Evolutionary conservation across 2,797 vertebrate genomes (phyloP).

Genomic region (Myotis planiceps): DNA sequence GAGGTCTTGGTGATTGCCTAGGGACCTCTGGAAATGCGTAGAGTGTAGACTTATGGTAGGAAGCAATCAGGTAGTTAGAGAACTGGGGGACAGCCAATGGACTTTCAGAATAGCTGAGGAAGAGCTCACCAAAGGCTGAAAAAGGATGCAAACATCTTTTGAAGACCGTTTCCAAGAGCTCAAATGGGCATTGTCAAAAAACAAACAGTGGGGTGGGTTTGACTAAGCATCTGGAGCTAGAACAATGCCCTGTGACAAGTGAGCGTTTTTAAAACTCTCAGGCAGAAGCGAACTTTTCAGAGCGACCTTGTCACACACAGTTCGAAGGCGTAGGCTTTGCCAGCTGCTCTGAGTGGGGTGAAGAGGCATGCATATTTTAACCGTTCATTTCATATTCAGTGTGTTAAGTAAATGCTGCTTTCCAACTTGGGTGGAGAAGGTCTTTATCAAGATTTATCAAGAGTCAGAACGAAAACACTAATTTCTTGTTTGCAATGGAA

Average conservation of each 20-base stretch:
- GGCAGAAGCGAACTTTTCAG: constrained; percentile 24
- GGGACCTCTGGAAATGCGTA: not conserved
- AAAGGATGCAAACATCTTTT: not conserved
- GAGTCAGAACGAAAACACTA: constrained; percentile 38
- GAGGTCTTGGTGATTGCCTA: not conserved
- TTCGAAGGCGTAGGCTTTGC: not conserved
- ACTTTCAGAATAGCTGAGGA: not conserved
- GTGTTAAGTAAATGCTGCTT: not conserved
- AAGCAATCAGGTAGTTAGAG: not conserved
- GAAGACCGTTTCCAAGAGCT: not conserved
- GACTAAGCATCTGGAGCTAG: not conserved
- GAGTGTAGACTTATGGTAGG: not conserved
- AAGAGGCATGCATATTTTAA: constrained; percentile 14
- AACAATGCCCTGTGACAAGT: not conserved
- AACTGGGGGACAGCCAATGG: not conserved
- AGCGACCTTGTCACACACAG: not conserved
- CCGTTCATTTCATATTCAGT: not conserved
- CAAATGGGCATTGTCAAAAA: constrained; percentile 13
- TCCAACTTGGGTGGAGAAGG: not conserved
- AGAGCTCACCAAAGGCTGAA: not conserved
- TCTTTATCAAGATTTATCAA: constrained; percentile 13
- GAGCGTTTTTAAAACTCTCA: not conserved
- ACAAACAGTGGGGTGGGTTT: not conserved
- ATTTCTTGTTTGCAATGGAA: constrained; percentile 44
- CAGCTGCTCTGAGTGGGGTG: constrained; percentile 23